Conservation (phyloP, 2,888 invertebrate species). For the Protonemura montana region DNA sequence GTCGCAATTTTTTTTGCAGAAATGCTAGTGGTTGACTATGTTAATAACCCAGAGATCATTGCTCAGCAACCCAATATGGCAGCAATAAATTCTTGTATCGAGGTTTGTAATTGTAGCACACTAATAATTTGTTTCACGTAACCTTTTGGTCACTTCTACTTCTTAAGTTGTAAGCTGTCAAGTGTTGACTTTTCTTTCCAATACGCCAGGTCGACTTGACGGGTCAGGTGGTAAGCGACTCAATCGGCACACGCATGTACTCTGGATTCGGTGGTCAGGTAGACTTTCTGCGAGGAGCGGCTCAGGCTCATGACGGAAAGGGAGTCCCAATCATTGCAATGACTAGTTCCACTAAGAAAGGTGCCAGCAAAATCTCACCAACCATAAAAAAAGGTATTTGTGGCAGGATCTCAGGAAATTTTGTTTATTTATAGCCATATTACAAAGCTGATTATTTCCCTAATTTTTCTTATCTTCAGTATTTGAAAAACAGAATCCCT, state of each 20-base stretch:
- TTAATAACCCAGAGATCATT: conserved; percentile 84
- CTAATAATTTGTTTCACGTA: no score
- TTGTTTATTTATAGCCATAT: no score
- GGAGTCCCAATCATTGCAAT: conserved; percentile 94
- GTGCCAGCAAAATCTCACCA: conserved; percentile 85
- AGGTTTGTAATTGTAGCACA: conserved; percentile 70
- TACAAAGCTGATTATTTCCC: no score
- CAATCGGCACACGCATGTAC: conserved; percentile 80
- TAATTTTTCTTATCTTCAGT: no score
- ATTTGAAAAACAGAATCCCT: no score
- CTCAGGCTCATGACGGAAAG: conserved; percentile 80
- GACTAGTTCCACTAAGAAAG: conserved; percentile 79
- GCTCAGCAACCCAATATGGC: conserved; percentile 90
- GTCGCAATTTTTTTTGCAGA: conserved; percentile 68
- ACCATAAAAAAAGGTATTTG: conserved; percentile 76
- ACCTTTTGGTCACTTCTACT: no score
- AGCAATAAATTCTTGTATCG: conserved; percentile 96
- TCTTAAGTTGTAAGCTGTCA: no score
- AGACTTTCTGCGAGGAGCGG: conserved; percentile 92
- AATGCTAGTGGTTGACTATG: conserved; percentile 88
- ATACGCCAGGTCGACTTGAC: conserved; percentile 72
- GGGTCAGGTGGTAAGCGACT: conserved; percentile 92
- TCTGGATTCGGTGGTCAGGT: conserved; percentile 93
- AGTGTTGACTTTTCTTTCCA: no score
- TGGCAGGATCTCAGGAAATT: no score